Conservation (phyloP, 2,797 vertebrate species). For the Mormyrus hasselquistii region DNA sequence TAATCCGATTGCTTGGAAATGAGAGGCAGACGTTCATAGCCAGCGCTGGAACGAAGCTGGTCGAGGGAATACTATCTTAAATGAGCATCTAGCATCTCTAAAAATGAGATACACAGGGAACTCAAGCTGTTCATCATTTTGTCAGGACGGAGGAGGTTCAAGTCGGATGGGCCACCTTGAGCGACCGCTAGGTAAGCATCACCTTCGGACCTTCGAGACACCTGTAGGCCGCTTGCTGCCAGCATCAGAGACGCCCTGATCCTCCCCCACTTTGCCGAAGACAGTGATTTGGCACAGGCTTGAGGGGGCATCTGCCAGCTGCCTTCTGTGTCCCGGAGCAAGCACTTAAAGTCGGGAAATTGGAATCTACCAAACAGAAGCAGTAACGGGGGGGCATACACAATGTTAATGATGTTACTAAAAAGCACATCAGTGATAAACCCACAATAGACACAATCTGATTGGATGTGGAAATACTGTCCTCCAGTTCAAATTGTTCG, state of each 20-base stretch:
- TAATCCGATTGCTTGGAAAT: neutral
- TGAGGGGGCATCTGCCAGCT: neutral
- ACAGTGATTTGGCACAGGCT: neutral
- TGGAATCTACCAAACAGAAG: neutral
- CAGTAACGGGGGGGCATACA: neutral
- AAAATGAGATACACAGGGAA: neutral
- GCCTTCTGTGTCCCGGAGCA: slow-evolving; percentile 1
- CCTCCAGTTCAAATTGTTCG: neutral
- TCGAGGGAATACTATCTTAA: slow-evolving; percentile 13
- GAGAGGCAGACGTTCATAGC: neutral
- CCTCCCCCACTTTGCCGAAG: neutral
- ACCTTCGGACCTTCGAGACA: neutral
- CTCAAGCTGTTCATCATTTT: slow-evolving; percentile 8
- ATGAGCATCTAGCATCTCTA: slow-evolving; percentile 10
- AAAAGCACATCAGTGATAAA: neutral
- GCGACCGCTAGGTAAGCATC: neutral
- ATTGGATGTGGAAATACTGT: neutral
- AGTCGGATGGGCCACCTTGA: neutral
- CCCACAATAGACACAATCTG: neutral
- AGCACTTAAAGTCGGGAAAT: neutral
- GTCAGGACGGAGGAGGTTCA: neutral
- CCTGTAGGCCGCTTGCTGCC: neutral
- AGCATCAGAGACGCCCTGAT: neutral
- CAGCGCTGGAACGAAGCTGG: neutral
- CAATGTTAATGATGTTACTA: neutral